Evolutionary conservation across 2,797 vertebrate species (phyloP).

Genomic region (Chromobotia macracanthus): DNA sequence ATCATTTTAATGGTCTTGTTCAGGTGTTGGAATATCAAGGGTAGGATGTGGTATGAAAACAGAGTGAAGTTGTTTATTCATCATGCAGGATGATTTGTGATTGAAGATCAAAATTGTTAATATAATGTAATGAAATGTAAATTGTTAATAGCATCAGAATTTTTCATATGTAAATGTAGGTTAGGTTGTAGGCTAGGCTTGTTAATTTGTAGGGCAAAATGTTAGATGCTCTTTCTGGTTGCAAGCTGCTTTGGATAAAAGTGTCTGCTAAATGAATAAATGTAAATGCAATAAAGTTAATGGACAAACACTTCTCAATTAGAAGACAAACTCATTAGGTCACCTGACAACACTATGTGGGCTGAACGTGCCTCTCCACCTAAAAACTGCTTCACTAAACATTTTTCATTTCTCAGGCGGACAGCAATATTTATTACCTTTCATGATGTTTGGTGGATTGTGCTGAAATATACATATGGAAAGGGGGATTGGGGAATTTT

Average conservation of each 20-base stretch:
- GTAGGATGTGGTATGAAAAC: background rate
- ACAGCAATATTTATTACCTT: conserved; percentile 83
- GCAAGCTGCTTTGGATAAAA: too few relatives aligned
- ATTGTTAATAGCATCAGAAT: too few relatives aligned
- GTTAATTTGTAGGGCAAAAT: too few relatives aligned
- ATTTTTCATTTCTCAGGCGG: conserved; percentile 69
- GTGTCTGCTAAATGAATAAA: too few relatives aligned
- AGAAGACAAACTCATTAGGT: conserved; percentile 73
- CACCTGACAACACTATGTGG: conserved; percentile 74
- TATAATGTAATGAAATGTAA: too few relatives aligned
- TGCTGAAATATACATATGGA: conserved; percentile 86
- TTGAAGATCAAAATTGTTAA: background rate
- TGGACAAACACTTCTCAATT: conserved; percentile 61
- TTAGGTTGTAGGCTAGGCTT: too few relatives aligned
- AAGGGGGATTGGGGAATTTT: conserved; percentile 87
- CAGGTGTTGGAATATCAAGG: background rate
- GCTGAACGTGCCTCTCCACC: conserved; percentile 69
- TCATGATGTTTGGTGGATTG: conserved; percentile 85
- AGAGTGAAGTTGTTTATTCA: conserved; percentile 24
- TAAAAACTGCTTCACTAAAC: conserved; percentile 74
- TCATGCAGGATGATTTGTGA: conserved; percentile 33
- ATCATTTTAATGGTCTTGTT: background rate
- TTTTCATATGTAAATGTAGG: too few relatives aligned
- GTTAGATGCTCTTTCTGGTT: too few relatives aligned
- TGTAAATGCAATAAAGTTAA: background rate